Base-by-base conservation (phyloP, 2,888 invertebrate genomes). In the Sinotaia quadrata region DNA sequence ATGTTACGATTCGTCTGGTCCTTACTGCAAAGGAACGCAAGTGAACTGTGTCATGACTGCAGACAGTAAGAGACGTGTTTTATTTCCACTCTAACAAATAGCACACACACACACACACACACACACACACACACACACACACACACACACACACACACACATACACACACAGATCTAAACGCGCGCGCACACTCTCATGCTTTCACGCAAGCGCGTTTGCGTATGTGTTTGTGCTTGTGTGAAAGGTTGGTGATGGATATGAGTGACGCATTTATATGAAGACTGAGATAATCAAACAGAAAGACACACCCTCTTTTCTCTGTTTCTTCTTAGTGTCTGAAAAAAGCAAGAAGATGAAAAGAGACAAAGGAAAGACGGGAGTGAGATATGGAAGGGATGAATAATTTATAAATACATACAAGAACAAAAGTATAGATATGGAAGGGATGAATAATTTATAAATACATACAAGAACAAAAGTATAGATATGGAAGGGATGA, bases 361-460 rank as follows among this genome's bases (percentile, higher is more conserved):
- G n/a, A n/a, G n/a, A n/a, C n/a, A n/a, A n/a, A n/a, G n/a, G n/a
- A n/a, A n/a, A n/a, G n/a, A n/a, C n/a, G n/a, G n/a, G n/a, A n/a
- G n/a, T n/a, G n/a, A n/a, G n/a, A n/a, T n/a, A n/a, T n/a, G n/a
- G n/a, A n/a, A n/a, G n/a, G n/a, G n/a, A n/a, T n/a, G n/a, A n/a
- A n/a, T n/a, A n/a, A n/a, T n/a, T n/a, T n/a, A 49, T 49, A 49
- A n/a, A 49, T 49, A 49, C 49, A 49, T 49, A 49, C 18, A 49
- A n/a, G 24, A n/a, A 18, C 24, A 49, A n/a, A 49, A 5, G 5
- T 18, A 49, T 49, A 49, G n/a, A 49, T 49, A 21, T 5, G 7
- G 24, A 5, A 49, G 21, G 24, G n/a, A n/a, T n/a, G n/a, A n/a
- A n/a, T n/a, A 10, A 49, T 24, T 21, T 24, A 49, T 18, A 49